Base-by-base conservation (phyloP, 2,113 vertebrate genomes). In the Furnarius figulus region DNA sequence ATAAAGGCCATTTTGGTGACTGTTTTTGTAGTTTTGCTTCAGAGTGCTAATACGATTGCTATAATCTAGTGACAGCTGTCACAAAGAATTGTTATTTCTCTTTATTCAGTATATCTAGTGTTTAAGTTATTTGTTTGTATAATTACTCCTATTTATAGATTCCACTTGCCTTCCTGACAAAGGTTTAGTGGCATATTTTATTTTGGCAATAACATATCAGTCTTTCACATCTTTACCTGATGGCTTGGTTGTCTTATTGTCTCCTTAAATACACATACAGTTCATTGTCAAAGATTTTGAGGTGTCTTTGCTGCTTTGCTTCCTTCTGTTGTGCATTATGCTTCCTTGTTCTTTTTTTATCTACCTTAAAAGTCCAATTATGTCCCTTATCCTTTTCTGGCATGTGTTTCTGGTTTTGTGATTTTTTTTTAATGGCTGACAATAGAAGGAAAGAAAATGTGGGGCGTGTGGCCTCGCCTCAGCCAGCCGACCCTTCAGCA, bases 381-480 rank as follows among this genome's bases (percentile, higher is more conserved):
- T 79, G 94, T 95, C 85, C 93, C 83, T 84, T 92, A 59, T 59
- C 79, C 92, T 93, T 65, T 61, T 68, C 92, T 94, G 85, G 76
- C 90, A 81, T 72, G 28, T 66, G 63, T 88, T 96, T 90, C 88
- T 96, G 91, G 31, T 56, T 90, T 80, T 88, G 40, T 88, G 46
- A 33, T 55, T 83, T 82, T 52, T 73, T 83, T 90, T 72, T 25
- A 77, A 67, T 56, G 52, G n/a, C 61, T 92, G 59, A 96, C 92
- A 96, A 95, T 87, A 81, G 93, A 90, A 97, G 93, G 95, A 97
- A 97, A 96, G 93, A 94, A 94, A 92, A 85, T 44, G 37, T 14
- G 78, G 50, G 82, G 74, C 0, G 25, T 88, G 87, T 74, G 90
- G 40, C 65, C 61, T 85, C 30, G 31, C 65, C 72, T 87, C 66